A percentile compares a stretch with the other conserved stretches of the same genome.
phyloP scores from a whole-genome alignment of 2,888 invertebrate species.

The Tethea ocularis region DNA sequence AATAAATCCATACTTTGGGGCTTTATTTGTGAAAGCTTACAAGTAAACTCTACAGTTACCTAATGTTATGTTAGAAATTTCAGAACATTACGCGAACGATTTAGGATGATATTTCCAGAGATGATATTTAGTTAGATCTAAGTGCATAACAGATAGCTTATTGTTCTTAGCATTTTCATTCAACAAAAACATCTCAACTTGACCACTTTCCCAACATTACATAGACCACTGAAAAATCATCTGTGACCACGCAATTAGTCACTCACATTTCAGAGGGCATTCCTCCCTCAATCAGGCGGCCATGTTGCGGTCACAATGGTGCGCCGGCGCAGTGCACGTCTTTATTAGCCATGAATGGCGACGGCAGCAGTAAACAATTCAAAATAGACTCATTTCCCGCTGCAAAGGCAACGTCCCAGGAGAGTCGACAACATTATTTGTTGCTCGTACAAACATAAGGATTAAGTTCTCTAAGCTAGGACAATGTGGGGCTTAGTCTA shows the following conservation, averaged over 20 bases:
- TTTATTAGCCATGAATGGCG: conserved; percentile 69
- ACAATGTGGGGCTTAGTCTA: background rate
- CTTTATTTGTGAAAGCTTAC: too few species aligned
- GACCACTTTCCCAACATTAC: conserved; percentile 17
- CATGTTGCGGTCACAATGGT: conserved; percentile 54
- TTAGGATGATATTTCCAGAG: too few species aligned
- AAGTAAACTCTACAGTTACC: too few species aligned
- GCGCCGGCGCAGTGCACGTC: conserved; percentile 40
- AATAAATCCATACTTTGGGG: background rate
- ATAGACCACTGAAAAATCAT: conserved; percentile 28
- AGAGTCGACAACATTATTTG: background rate
- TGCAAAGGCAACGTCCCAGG: conserved; percentile 8
- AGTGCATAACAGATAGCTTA: too few species aligned
- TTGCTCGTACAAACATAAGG: background rate
- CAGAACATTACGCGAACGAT: too few species aligned
- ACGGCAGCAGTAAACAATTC: conserved; percentile 65
- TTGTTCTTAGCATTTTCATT: too few species aligned
- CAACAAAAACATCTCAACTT: conserved; percentile 10
- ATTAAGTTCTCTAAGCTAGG: background rate
- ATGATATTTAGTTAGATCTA: background rate
- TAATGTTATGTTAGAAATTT: too few species aligned
- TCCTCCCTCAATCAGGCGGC: conserved; percentile 53
- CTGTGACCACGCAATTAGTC: conserved; percentile 24
- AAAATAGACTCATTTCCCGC: conserved; percentile 63
- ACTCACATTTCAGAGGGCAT: conserved; percentile 44